These are phyloP conservation scores for Ischnus inquisitorius DNA, from an alignment of 2,888 invertebrate genomes.

Conservation along the genomic window DNA sequence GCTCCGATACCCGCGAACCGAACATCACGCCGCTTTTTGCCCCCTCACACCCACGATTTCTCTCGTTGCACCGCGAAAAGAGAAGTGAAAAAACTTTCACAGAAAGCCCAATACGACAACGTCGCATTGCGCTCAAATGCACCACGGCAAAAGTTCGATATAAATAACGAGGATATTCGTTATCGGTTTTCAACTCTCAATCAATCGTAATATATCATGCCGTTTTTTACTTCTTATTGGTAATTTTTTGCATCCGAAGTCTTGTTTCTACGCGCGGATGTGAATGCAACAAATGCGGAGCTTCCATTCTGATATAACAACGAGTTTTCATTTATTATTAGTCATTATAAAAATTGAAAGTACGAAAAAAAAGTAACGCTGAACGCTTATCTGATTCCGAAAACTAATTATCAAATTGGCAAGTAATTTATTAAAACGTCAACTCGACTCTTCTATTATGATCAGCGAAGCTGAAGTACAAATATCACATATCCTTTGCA, in stretches of 20 bases:
- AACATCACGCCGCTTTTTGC: conserved; percentile 1
- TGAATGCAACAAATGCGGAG: neutral
- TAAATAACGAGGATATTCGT: neutral
- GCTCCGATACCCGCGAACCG: conserved; percentile 32
- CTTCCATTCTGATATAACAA: neutral
- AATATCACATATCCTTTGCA: neutral
- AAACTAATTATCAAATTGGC: neutral
- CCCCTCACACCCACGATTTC: neutral
- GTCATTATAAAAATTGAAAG: neutral
- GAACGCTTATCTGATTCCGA: neutral
- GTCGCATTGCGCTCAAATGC: conserved; percentile 7
- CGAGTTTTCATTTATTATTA: neutral
- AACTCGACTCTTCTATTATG: neutral
- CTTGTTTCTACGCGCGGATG: neutral
- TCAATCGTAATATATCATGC: neutral
- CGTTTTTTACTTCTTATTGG: neutral
- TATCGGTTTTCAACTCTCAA: neutral
- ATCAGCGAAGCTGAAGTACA: neutral
- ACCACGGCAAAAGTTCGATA: neutral
- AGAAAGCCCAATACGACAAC: neutral
- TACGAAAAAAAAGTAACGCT: neutral
- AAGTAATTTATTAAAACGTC: neutral
- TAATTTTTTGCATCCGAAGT: neutral
- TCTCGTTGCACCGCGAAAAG: conserved; percentile 7
- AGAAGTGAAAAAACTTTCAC: conserved; percentile 18